Evolutionary conservation across 2,888 invertebrate species (phyloP).

Genomic region (Neocrepidodera transversa): DNA sequence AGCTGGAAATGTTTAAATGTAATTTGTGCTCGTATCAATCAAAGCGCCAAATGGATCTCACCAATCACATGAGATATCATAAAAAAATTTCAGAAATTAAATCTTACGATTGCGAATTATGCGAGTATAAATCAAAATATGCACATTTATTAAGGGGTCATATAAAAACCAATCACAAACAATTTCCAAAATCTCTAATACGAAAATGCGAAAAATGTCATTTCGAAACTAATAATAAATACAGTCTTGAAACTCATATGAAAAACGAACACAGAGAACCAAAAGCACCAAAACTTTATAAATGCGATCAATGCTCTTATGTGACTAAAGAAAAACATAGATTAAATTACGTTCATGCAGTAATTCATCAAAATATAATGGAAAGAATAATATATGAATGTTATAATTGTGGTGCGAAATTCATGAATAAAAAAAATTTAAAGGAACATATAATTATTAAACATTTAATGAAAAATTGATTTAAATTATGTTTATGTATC

Average conservation of each 20-base stretch:
- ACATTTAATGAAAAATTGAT: neutral
- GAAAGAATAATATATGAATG: neutral
- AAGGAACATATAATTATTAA: neutral
- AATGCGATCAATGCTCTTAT: neutral
- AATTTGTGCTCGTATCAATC: too few species aligned
- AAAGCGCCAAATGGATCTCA: neutral
- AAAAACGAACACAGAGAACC: neutral
- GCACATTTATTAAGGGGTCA: neutral
- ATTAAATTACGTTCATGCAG: neutral
- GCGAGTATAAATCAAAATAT: neutral
- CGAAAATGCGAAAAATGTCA: conserved; percentile 10
- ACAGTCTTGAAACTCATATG: conserved; percentile 2
- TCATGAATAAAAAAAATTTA: neutral
- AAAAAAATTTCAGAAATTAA: neutral
- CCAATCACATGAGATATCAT: neutral
- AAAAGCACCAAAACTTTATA: neutral
- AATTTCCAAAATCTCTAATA: neutral
- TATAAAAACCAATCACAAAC: neutral
- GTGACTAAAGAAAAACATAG: neutral
- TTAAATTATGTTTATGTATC: too few species aligned
- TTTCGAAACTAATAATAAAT: conserved; percentile 5
- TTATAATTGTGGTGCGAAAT: neutral
- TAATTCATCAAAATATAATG: neutral
- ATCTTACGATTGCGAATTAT: conserved; percentile 1
- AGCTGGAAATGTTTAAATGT: neutral